Conservation (phyloP, 2,797 vertebrate species). For the Parambassis ranga region DNA sequence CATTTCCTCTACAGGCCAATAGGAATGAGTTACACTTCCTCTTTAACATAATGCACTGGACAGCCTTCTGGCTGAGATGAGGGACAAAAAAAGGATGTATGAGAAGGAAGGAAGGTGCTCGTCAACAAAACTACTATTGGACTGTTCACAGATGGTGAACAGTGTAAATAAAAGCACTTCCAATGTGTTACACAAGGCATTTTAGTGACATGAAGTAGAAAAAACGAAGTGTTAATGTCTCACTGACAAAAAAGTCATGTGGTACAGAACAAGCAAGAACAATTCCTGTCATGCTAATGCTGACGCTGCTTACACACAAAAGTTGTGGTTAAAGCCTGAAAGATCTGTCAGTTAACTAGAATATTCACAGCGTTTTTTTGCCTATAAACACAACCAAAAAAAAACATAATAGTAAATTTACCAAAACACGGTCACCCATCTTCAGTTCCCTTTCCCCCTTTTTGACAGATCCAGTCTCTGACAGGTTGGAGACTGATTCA, state of each 20-base stretch:
- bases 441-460: slow-evolving; percentile 96
- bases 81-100: background rate
- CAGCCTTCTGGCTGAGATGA: background rate
- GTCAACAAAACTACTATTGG: background rate
- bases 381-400: no score
- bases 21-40: slow-evolving; percentile 45
- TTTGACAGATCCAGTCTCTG: slow-evolving; percentile 92
- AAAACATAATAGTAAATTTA: no score
- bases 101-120: slow-evolving; percentile 14
- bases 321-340: background rate
- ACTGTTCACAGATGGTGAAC: background rate
- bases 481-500: slow-evolving; percentile 95
- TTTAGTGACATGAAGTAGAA: background rate
- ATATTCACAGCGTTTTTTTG: no score
- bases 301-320: background rate
- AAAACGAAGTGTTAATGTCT: slow-evolving; percentile 6
- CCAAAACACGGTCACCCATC: slow-evolving; percentile 94
- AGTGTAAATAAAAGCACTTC: background rate
- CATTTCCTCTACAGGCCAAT: slow-evolving; percentile 29
- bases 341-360: slow-evolving; percentile 4
- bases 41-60: slow-evolving; percentile 9
- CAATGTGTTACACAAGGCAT: background rate
- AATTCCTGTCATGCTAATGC: background rate
- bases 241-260: slow-evolving; percentile 10
- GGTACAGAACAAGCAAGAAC: slow-evolving; percentile 9